These are phyloP conservation scores for Thaumetopoea pityocampa DNA, from an alignment of 1,140 invertebrate genomes.

Conservation along the genomic window DNA sequence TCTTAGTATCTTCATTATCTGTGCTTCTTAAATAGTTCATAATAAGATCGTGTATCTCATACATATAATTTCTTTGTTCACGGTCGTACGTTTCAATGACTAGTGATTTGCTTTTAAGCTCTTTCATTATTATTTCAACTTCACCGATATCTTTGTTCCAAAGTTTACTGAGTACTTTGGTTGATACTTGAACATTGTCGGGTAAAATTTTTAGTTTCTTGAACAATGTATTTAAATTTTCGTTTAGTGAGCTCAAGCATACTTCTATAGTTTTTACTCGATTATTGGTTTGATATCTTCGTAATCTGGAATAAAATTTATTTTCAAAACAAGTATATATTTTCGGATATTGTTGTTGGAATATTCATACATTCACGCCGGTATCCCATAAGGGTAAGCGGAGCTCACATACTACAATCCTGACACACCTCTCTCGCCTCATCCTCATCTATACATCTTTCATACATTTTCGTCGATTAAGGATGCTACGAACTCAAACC, in stretches of 20 bases:
- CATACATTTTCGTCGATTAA: too few species aligned
- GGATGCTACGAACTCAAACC: too few species aligned
- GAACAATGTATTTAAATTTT: conserved; percentile 44
- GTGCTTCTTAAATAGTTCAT: conserved; percentile 53
- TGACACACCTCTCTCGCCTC: too few species aligned
- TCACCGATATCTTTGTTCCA: conserved; percentile 45
- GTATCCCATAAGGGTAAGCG: too few species aligned
- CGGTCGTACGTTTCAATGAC: conserved; percentile 49
- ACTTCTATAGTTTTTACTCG: conserved; percentile 59
- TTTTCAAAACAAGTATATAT: too few species aligned
- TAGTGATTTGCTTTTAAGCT: conserved; percentile 52
- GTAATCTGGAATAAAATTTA: conserved; percentile 35
- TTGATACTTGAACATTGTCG: conserved; percentile 55
- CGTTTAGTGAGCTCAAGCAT: conserved; percentile 54
- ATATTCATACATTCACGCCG: too few species aligned
- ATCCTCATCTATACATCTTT: too few species aligned
- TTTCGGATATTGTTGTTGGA: conserved; percentile 1
- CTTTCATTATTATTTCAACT: conserved; percentile 53
- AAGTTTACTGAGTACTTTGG: conserved; percentile 48
- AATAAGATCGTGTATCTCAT: conserved; percentile 62
- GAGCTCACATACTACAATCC: too few species aligned
- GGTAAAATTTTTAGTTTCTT: conserved; percentile 58
- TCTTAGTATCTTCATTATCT: conserved; percentile 43
- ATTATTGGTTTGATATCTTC: conserved; percentile 33
- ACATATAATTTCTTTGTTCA: conserved; percentile 52